phyloP scores from a whole-genome alignment of 2,113 vertebrate species.

The Heloderma charlesbogerti region DNA sequence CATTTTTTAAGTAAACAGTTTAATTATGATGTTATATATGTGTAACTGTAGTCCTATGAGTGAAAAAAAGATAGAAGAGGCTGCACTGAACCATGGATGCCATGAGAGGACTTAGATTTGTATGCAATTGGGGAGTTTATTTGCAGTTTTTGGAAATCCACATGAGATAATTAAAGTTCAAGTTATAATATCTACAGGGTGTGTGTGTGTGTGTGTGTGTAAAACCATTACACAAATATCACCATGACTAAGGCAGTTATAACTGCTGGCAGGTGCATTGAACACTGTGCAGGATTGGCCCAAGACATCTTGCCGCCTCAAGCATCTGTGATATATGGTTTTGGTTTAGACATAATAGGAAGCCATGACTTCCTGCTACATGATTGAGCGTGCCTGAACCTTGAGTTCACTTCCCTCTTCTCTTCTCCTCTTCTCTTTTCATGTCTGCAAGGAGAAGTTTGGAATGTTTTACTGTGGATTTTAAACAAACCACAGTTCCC shows the following conservation, averaged over 20 bases:
- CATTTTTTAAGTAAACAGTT: slow-evolving; percentile 31
- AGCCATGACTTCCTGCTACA: background rate
- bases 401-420: no score
- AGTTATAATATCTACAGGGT: background rate
- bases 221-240: background rate
- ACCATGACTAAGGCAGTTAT: background rate
- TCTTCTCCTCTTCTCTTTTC: background rate
- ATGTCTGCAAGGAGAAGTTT: background rate
- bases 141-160: background rate
- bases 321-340: background rate
- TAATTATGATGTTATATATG: slow-evolving; percentile 14
- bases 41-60: background rate
- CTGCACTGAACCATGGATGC: background rate
- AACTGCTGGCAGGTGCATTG: background rate
- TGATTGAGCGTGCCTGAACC: background rate
- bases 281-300: background rate
- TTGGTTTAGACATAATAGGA: background rate
- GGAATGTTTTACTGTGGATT: background rate
- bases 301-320: background rate
- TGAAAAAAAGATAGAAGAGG: slow-evolving; percentile 21
- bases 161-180: background rate
- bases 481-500: background rate
- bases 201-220: background rate
- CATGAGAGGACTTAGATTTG: background rate
- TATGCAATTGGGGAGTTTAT: background rate